A percentile compares a stretch with the other conserved stretches of the same genome.
Evolutionary conservation across 2,797 vertebrate genomes (phyloP).

Genomic region (Cirrhinus mrigala): DNA sequence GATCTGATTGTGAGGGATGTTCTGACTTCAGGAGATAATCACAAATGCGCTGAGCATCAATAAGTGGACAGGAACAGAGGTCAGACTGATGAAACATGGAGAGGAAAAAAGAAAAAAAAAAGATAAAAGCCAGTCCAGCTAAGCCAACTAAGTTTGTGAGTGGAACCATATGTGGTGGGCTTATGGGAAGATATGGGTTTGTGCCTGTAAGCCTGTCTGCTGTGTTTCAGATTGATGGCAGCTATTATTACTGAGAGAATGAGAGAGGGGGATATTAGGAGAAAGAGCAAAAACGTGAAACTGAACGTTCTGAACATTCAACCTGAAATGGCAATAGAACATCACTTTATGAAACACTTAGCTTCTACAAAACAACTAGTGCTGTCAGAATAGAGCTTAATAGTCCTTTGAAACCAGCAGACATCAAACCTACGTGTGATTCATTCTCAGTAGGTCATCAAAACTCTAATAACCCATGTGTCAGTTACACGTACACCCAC

Average conservation of each 20-base stretch:
- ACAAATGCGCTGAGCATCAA: slow-evolving; percentile 54
- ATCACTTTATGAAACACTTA: not conserved
- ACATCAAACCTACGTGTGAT: not conserved
- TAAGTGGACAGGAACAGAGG: slow-evolving; percentile 42
- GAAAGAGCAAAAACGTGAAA: not conserved
- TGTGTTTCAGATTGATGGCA: not conserved
- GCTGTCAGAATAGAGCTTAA: not conserved
- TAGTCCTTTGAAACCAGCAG: not conserved
- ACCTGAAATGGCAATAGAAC: not conserved
- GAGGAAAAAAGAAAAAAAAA: not conserved
- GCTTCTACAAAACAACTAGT: not conserved
- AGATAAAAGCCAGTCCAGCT: slow-evolving; percentile 31
- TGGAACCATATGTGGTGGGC: slow-evolving; percentile 52
- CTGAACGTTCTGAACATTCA: not conserved
- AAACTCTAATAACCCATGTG: not conserved
- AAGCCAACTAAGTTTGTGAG: slow-evolving; percentile 44
- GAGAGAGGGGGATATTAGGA: not conserved
- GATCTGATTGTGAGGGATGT: slow-evolving; percentile 31
- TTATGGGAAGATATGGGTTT: slow-evolving; percentile 19
- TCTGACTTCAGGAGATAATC: slow-evolving; percentile 18
- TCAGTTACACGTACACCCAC: slow-evolving; percentile 69
- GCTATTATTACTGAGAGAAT: not conserved
- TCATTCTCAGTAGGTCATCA: not conserved
- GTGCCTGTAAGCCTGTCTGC: slow-evolving; percentile 14
- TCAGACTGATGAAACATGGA: slow-evolving; percentile 48